Evolutionary conservation across 1,140 invertebrate genomes (phyloP).

Genomic region (Papilio dardanus): DNA sequence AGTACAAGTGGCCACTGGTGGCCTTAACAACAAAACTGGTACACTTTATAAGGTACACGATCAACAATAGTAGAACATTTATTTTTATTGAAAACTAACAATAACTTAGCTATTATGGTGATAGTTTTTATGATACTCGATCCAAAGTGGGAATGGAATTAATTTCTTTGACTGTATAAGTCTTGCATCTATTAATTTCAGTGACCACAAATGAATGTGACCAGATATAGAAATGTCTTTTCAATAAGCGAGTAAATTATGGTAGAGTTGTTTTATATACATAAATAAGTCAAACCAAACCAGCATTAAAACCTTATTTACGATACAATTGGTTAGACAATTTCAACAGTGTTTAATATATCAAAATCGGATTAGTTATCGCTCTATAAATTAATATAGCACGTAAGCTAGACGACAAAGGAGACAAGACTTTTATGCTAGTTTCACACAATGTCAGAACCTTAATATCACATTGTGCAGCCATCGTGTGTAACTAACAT

Average conservation of each 20-base stretch:
- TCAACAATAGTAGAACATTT: neutral
- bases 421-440: neutral
- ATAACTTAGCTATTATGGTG: too few species aligned
- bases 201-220: neutral
- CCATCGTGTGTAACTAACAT: neutral
- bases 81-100: neutral
- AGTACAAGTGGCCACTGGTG: neutral
- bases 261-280: neutral
- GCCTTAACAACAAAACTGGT: neutral
- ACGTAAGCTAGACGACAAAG: neutral
- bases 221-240: neutral
- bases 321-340: neutral
- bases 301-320: neutral
- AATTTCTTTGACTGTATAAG: neutral
- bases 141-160: neutral
- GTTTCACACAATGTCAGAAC: neutral
- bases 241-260: conserved; percentile 5
- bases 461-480: neutral
- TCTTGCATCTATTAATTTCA: neutral
- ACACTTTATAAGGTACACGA: neutral
- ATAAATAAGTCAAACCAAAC: conserved; percentile 11
- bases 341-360: conserved; percentile 8
- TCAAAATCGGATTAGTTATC: neutral
- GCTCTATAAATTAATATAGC: neutral
- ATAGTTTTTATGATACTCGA: neutral